Evolutionary conservation across 1,140 invertebrate species (phyloP), one percentile per base, ranked within the genome.

Genomic region (Bicyclus anynana): DNA sequence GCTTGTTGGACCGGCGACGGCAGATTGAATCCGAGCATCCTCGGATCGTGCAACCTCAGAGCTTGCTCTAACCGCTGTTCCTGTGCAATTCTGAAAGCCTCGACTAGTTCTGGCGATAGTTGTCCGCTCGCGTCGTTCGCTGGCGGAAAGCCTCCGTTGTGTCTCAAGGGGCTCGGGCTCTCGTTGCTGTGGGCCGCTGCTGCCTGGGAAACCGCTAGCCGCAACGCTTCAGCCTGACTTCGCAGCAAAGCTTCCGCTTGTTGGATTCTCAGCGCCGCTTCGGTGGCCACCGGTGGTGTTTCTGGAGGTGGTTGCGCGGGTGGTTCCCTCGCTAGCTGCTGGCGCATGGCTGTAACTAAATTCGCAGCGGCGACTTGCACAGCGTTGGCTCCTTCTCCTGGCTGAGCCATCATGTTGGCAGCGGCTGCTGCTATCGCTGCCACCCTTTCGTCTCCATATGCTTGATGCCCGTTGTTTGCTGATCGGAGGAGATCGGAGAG

Each of bases 31-130:
- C 87, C 89, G 21, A 90, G 53, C 86, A 90, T 90, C 47, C 89
- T 80, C 0, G 89, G 89, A 59, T 90, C 85, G 76, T 95, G 94
- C 65, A 96, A 91, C 65, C 95, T 91, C 59, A 96, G 77, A 6
- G 95, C 94, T 67, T 96, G 95, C 72, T 95, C 94, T 69, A 96
- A 79, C 71, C 95, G 90, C 68, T 95, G 94, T 71, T 95, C 95
- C 70, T 95, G 94, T 10, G 88, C 88, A 44, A 95, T 90, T 73
- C 94, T 89, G 49, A 95, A 89, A 6, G 94, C 94, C 77, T 96
- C 94, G 1, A 91, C 91, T 27, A 92, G 75, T 67, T 92, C 92
- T 1, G 91, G 90, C 44, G 91, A 91, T 17, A 92, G 72, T 40
- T 91, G 89, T 47, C 90, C 89, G 50, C 80, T 81, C 2, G 72